Percentiles rank a stretch among this genome's conserved stretches.
Conservation (phyloP, 2,113 vertebrate species). For the Balaeniceps rex region DNA sequence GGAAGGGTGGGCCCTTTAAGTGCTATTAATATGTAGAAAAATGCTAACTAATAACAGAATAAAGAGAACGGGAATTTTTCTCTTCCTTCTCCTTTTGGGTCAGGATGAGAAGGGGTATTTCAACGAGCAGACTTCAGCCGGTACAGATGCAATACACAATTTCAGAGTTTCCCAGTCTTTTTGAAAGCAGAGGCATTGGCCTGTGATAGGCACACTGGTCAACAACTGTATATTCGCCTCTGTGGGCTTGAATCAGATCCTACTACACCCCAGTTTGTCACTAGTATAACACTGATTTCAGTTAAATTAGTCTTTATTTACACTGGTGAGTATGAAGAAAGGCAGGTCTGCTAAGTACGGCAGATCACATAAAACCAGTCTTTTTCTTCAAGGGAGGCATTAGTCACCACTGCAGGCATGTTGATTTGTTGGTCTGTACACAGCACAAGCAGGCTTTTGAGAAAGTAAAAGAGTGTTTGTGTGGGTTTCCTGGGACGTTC, state of each 20-base stretch:
- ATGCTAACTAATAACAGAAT: background rate
- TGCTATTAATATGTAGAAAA: background rate
- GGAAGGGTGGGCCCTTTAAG: background rate
- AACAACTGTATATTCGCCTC: background rate
- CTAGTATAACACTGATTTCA: conserved; percentile 9
- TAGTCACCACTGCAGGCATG: conserved; percentile 15
- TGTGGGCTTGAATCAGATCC: background rate
- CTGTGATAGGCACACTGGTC: background rate
- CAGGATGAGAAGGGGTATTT: background rate
- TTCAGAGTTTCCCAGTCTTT: background rate
- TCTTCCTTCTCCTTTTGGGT: background rate
- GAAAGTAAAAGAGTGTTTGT: background rate
- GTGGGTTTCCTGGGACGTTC: background rate
- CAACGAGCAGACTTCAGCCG: background rate
- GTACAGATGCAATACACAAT: background rate
- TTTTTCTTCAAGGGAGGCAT: conserved; percentile 38
- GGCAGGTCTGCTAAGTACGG: conserved; percentile 28
- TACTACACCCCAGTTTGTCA: background rate
- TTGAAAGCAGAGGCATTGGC: background rate
- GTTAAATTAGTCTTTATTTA: conserved; percentile 19
- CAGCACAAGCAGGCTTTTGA: background rate
- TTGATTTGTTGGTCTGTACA: background rate
- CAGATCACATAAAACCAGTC: background rate
- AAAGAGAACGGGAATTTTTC: background rate
- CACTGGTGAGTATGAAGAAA: conserved; percentile 26